Evolutionary conservation across 2,888 invertebrate genomes (phyloP).

Genomic region (Nymphalis c-album): DNA sequence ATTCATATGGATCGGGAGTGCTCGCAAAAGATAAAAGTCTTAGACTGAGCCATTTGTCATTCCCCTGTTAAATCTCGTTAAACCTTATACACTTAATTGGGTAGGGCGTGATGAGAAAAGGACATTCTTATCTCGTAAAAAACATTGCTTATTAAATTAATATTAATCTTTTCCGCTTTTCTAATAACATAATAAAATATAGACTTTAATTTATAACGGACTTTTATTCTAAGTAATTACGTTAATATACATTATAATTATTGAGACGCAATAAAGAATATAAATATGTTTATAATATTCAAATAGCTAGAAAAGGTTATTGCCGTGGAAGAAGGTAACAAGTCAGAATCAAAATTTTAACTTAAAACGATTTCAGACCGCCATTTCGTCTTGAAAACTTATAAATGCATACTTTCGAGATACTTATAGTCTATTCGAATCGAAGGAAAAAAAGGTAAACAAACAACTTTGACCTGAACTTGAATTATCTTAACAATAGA

Average conservation of each 20-base stretch:
- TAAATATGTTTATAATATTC: not conserved
- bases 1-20: constrained; percentile 8
- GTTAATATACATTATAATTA: too few relatives aligned
- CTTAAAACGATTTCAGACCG: too few relatives aligned
- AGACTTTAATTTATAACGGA: not conserved
- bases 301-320: too few relatives aligned
- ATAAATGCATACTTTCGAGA: too few relatives aligned
- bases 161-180: not conserved
- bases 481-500: too few relatives aligned
- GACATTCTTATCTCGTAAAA: not conserved
- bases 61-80: constrained; percentile 24
- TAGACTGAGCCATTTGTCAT: constrained; percentile 20
- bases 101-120: constrained; percentile 6
- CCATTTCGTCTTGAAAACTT: too few relatives aligned
- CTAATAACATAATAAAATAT: not conserved
- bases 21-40: constrained; percentile 19
- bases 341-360: too few relatives aligned
- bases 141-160: constrained; percentile 1
- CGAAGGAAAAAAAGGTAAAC: too few relatives aligned
- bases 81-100: constrained; percentile 21
- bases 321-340: too few relatives aligned
- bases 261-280: not conserved
- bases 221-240: not conserved
- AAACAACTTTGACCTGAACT: too few relatives aligned
- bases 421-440: too few relatives aligned